Percentiles rank a stretch among this genome's conserved stretches.
These are phyloP conservation scores for Plodia interpunctella DNA, from an alignment of 1,140 invertebrate species.

Conservation along the genomic window DNA sequence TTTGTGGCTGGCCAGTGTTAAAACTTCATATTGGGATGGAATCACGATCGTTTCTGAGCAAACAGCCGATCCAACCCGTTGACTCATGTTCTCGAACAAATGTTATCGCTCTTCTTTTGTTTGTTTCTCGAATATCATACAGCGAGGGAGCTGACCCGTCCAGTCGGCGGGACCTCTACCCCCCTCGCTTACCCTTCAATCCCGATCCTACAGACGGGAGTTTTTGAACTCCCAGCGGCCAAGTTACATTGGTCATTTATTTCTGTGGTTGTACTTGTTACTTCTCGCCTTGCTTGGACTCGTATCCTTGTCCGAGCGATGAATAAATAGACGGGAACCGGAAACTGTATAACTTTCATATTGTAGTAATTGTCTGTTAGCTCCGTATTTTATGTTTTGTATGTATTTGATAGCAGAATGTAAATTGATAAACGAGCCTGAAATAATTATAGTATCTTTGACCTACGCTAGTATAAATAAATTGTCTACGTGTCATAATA, in stretches of 20 bases:
- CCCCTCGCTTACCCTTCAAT: conserved; percentile 6
- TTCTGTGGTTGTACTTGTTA: conserved; percentile 32
- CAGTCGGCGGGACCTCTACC: conserved; percentile 27
- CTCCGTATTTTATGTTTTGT: too few relatives aligned
- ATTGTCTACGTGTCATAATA: too few relatives aligned
- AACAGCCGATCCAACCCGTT: conserved; percentile 44
- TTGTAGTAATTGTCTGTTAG: neutral
- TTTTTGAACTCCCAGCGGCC: conserved; percentile 23
- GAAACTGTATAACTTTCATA: neutral
- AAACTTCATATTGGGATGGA: conserved; percentile 44
- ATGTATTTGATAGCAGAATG: too few relatives aligned
- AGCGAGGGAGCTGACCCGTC: conserved; percentile 31
- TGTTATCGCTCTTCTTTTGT: conserved; percentile 73
- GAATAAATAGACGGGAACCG: conserved; percentile 2
- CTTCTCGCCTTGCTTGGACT: conserved; percentile 23
- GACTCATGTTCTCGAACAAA: conserved; percentile 70
- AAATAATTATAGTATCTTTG: too few relatives aligned
- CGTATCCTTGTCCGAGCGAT: conserved; percentile 3
- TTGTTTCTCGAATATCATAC: conserved; percentile 72
- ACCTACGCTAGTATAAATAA: too few relatives aligned
- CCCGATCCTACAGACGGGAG: conserved; percentile 5
- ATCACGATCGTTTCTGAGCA: conserved; percentile 38
- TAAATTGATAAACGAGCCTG: conserved; percentile 10
- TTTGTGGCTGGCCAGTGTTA: conserved; percentile 1
- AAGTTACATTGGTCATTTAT: conserved; percentile 28